Base-by-base conservation (phyloP, 2,113 vertebrate genomes). In the Origma solitaria region DNA sequence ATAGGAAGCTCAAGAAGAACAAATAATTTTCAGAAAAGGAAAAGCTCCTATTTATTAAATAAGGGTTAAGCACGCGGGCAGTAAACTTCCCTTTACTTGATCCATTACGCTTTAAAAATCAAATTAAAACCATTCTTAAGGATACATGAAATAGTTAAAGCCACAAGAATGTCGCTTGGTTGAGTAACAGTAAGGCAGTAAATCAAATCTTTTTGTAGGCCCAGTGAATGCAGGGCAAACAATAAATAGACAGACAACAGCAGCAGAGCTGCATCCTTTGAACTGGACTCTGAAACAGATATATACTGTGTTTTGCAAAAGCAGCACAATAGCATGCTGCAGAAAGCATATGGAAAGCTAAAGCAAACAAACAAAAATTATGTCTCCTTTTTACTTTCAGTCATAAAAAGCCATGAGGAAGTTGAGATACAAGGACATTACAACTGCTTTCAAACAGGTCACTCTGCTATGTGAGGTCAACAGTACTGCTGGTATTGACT, bases 101-200 rank as follows among this genome's bases (percentile, higher is more conserved):
- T 92, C 82, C 83, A 75, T 81, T 88, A 92, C 27, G 38, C 25
- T 83, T 90, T 83, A 93, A 92, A 94, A 96, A 90, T 90, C 22
- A 95, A 96, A 93, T 71, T 37, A 68, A 93, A 96, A 64, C 44
- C 82, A 78, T 92, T 81, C 88, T 78, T 88, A 94, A 86, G 72
- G 57, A 60, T 61, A 92, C 71, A 64, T 61, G 88, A 83, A 85
- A 57, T 70, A 95, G 69, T 83, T 93, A 82, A 93, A 90, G 57
- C 56, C 89, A 91, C 83, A 89, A 45, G 81, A 95, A 95, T 75
- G 72, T 64, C 49, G 71, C n/a, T 88, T 3, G 8, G 76, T 93
- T 96, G 92, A 60, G 94, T 75, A 92, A 96, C 24, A 93, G 68
- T 49, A 75, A 56, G 53, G 76, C 64, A 92, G 85, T 93, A 96